A percentile compares a stretch with the other conserved stretches of the same genome.
phyloP scores from a whole-genome alignment of 2,797 vertebrate species.

The Peromyscus nudipes region DNA sequence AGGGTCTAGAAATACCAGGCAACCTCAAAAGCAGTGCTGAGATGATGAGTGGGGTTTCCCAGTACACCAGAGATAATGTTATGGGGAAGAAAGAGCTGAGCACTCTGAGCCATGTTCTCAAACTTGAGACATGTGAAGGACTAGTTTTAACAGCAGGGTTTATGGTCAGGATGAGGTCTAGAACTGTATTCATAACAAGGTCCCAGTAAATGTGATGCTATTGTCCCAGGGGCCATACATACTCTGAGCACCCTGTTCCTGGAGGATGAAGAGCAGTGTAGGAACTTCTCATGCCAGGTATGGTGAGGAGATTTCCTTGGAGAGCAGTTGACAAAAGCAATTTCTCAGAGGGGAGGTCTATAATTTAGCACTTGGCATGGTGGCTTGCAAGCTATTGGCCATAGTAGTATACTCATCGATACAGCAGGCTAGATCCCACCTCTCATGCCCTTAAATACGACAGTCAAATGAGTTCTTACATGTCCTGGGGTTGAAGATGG shows the following conservation, averaged over 20 bases:
- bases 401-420: slow-evolving; percentile 80
- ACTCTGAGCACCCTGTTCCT: neutral
- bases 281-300: neutral
- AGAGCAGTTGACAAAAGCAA: slow-evolving; percentile 86
- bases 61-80: accelerated
- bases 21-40: neutral
- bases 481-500: slow-evolving; percentile 33
- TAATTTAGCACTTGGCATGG: slow-evolving; percentile 78
- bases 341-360: slow-evolving; percentile 83
- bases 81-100: slow-evolving; percentile 61
- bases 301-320: slow-evolving; percentile 63
- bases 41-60: neutral
- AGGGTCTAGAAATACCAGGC: neutral
- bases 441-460: slow-evolving; percentile 54
- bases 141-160: neutral
- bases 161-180: neutral
- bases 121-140: neutral
- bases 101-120: neutral
- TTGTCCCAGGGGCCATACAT: neutral
- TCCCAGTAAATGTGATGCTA: neutral
- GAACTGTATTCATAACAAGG: neutral
- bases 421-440: slow-evolving; percentile 75
- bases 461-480: too few species aligned
- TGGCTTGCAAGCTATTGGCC: slow-evolving; percentile 79
- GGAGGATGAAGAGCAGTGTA: neutral